Conservation (phyloP, 2,888 invertebrate genomes). For the Tenthredo livida region DNA sequence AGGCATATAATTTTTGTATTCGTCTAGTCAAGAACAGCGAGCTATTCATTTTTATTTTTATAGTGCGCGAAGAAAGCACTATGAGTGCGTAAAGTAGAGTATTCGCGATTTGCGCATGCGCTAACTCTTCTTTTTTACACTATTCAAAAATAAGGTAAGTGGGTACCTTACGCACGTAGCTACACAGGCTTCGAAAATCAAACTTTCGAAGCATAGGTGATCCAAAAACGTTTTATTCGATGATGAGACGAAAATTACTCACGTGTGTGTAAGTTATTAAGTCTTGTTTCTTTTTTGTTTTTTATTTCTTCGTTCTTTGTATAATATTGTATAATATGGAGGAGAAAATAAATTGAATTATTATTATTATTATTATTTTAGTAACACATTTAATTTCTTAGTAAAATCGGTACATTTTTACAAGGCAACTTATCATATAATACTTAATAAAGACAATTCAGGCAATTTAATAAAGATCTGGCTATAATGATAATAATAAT, state of each 20-base stretch:
- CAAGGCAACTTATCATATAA: conserved; percentile 73
- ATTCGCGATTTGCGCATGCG: no score
- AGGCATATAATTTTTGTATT: no score
- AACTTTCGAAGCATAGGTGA: no score
- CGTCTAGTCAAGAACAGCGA: no score
- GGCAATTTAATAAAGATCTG: background rate
- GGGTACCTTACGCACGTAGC: no score
- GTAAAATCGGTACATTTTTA: conserved; percentile 74
- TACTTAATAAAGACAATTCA: conserved; percentile 66
- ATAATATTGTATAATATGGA: background rate
- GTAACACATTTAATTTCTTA: conserved; percentile 74
- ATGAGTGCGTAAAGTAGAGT: no score
- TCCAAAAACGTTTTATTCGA: background rate
- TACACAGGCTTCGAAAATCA: no score
- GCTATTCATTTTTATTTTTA: no score
- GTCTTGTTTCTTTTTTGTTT: no score
- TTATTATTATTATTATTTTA: conserved; percentile 61
- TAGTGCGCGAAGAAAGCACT: no score
- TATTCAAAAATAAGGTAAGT: no score
- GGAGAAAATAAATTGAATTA: background rate
- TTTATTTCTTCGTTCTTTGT: background rate
- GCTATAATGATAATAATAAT: conserved; percentile 30
- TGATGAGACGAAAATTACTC: background rate
- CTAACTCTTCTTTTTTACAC: no score
- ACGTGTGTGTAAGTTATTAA: background rate